phyloP scores from a whole-genome alignment of 2,113 vertebrate species.

The Phoenicopterus ruber region DNA sequence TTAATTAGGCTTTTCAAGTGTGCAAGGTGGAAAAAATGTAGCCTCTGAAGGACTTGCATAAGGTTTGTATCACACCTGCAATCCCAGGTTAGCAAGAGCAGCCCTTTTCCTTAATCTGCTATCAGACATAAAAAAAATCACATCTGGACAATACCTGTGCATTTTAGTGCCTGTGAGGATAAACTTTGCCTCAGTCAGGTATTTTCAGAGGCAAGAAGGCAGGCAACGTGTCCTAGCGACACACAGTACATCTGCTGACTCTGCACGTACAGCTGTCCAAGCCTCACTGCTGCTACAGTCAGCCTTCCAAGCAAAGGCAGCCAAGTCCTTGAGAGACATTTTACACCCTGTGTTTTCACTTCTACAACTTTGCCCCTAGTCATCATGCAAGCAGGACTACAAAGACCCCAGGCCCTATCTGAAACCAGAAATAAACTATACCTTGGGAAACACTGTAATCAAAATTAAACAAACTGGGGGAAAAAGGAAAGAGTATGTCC shows the following conservation, averaged over 20 bases:
- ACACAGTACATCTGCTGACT: background rate
- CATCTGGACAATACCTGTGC: background rate
- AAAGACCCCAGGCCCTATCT: background rate
- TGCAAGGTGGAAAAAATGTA: background rate
- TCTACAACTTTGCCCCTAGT: fast-evolving
- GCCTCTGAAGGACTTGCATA: background rate
- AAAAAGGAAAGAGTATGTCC: background rate
- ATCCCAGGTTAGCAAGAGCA: background rate
- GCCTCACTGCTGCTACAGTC: background rate
- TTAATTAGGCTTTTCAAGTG: background rate
- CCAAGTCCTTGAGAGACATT: background rate
- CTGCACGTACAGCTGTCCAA: background rate
- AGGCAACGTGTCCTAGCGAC: background rate
- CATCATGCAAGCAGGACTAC: background rate
- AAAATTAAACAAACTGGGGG: background rate
- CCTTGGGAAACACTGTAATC: background rate
- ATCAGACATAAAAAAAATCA: background rate
- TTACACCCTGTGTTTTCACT: background rate
- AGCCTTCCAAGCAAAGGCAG: background rate
- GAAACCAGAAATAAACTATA: background rate
- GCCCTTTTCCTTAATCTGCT: background rate
- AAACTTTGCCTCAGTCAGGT: background rate
- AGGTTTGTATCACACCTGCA: background rate
- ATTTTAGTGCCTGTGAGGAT: background rate
- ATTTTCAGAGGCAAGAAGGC: background rate